phyloP scores from a whole-genome alignment of 1,140 invertebrate species.

The Zaprionus capensis region DNA sequence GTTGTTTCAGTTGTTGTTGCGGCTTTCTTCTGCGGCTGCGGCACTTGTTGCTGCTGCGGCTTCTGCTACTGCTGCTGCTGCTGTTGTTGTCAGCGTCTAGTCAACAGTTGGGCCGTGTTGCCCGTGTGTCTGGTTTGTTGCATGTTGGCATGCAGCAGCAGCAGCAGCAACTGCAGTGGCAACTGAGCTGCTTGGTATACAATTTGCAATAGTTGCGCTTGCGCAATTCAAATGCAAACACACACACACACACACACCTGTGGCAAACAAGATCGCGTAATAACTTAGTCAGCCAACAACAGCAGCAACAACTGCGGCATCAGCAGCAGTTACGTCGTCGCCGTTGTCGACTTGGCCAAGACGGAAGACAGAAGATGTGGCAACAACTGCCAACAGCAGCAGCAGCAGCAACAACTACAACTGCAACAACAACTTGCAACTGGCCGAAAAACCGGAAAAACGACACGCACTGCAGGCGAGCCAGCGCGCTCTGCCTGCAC shows the following conservation, averaged over 20 bases:
- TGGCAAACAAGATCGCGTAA: conserved; percentile 72
- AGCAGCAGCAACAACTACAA: conserved; percentile 10
- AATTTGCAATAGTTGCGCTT: conserved; percentile 81
- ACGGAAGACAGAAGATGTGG: conserved; percentile 68
- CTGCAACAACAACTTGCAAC: conserved; percentile 22
- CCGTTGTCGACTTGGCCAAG: conserved; percentile 48
- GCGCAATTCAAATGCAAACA: conserved; percentile 78
- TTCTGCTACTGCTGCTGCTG: conserved; percentile 30
- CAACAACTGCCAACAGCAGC: conserved; percentile 34
- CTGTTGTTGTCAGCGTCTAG: conserved; percentile 67
- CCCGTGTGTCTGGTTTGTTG: conserved; percentile 80
- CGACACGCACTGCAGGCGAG: conserved; percentile 60
- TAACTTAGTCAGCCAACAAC: conserved; percentile 70
- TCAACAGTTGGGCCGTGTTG: conserved; percentile 65
- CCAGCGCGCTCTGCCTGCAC: conserved; percentile 9
- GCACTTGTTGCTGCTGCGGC: conserved; percentile 56
- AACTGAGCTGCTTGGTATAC: conserved; percentile 69
- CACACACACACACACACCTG: conserved; percentile 40
- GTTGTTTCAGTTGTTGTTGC: conserved; percentile 1
- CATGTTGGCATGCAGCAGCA: conserved; percentile 76
- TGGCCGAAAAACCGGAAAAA: conserved; percentile 77
- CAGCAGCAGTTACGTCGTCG: conserved; percentile 37
- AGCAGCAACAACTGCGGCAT: conserved; percentile 24
- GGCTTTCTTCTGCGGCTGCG: conserved; percentile 45
- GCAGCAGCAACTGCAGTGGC: conserved; percentile 19